A percentile compares a stretch with the other conserved stretches of the same genome.
phyloP scores from a whole-genome alignment of 1,140 invertebrate genomes.

The Cepaea nemoralis region DNA sequence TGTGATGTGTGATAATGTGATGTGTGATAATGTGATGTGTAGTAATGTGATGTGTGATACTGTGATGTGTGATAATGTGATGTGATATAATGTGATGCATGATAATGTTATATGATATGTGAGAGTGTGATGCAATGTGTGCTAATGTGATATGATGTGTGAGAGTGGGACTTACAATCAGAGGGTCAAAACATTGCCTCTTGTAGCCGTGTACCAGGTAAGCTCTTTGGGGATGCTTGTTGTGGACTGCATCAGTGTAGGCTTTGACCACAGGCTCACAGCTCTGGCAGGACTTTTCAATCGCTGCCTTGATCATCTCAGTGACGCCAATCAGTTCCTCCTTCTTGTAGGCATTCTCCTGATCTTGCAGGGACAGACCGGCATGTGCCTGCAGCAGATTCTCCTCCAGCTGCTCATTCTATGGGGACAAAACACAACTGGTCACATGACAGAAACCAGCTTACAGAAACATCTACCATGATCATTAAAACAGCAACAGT shows the following conservation, averaged over 20 bases:
- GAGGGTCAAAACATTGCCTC: conserved; percentile 27
- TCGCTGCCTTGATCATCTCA: neutral
- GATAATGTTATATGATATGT: too few species aligned
- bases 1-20: too few species aligned
- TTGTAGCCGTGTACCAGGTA: conserved; percentile 29
- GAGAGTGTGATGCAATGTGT: too few species aligned
- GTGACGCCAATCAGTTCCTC: neutral
- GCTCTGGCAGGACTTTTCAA: conserved; percentile 2
- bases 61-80: too few species aligned
- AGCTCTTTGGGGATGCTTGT: neutral
- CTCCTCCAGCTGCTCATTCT: conserved; percentile 13
- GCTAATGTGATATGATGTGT: too few species aligned
- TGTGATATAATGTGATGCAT: too few species aligned
- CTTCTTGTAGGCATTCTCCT: conserved; percentile 27
- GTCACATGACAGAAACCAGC: too few species aligned
- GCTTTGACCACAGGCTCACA: conserved; percentile 25
- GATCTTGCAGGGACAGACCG: conserved; percentile 23
- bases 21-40: too few species aligned
- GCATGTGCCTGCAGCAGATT: conserved; percentile 17
- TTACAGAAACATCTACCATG: too few species aligned
- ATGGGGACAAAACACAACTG: neutral
- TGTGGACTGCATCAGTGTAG: conserved; percentile 26
- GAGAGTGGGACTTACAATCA: neutral
- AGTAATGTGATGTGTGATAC: too few species aligned
- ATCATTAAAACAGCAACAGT: too few species aligned